Evolutionary conservation across 2,888 invertebrate genomes (phyloP).

Genomic region (Monochamus alternatus): DNA sequence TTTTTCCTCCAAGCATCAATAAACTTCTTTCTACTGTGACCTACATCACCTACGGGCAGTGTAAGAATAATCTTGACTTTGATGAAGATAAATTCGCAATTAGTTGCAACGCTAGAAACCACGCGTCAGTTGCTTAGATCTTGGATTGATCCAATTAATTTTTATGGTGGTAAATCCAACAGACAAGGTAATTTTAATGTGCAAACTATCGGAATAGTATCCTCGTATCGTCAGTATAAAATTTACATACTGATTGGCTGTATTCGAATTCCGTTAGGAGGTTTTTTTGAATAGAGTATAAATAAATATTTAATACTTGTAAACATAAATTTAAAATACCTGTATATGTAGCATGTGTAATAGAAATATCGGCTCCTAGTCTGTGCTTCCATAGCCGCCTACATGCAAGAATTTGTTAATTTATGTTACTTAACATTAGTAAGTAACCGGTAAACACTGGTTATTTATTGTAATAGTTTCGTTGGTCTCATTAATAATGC

Average conservation of each 20-base stretch:
- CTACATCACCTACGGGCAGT: neutral
- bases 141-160: constrained; percentile 26
- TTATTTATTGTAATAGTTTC: neutral
- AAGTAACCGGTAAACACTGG: neutral
- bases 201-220: neutral
- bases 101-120: constrained; percentile 18
- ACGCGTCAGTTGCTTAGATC: constrained; percentile 26
- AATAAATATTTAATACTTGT: constrained; percentile 11
- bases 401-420: neutral
- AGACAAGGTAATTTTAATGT: constrained; percentile 6
- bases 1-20: neutral
- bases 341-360: neutral
- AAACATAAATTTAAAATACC: neutral
- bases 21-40: neutral
- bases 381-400: neutral
- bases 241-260: constrained; percentile 23
- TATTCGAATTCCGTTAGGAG: neutral
- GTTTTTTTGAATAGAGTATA: neutral
- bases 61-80: constrained; percentile 10
- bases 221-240: neutral
- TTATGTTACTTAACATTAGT: neutral
- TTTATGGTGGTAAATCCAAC: constrained; percentile 22
- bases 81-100: constrained; percentile 20
- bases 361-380: neutral
- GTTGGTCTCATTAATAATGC: neutral